Evolutionary conservation across 92 coral and sea anemone species (phyloP), one percentile per base, ranked within the genome.

Genomic region (Umimayanthus kanabou): DNA sequence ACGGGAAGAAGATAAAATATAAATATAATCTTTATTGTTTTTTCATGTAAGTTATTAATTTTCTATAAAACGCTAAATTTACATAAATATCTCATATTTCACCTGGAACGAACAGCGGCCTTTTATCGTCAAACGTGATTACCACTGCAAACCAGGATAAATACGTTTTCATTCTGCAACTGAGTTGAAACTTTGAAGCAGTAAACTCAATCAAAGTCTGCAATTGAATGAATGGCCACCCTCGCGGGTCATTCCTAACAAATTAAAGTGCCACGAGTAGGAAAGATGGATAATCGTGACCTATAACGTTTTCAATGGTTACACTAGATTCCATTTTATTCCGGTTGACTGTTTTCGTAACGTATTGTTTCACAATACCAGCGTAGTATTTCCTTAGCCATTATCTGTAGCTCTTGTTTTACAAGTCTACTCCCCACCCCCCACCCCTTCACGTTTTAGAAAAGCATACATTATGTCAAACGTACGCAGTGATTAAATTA

Each of bases 351-450:
- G 6, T 11, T 15, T 61, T 7, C 26, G 69, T 61, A 61, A 61
- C 69, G 69, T 23, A 61, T 61, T 61, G 69, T 61, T 61, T 61
- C 69, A 61, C 69, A 61, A 61, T 61, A 61, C 69, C 26, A 23
- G 58, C 20, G 69, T 20, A 61, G 7, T 3, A 7, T 22, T 61
- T 18, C 58, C 16, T 53, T 53, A 18, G 18, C 58, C 7, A 16
- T 61, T 61, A 22, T 4, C 25, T 18, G 69, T 22, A 61, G 25
- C 22, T 61, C 69, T 61, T 61, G 69, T 61, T 61, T 61, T 18
- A 61, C 69, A 61, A 61, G 69, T 61, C 69, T 61, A 61, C 69
- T 61, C 23, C 69, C 69, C 69, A 61, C 26, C 69, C 67, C 67
- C 6, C 69, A 4, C 26, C 58, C 58, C 16, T 0, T 2, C 18